These are phyloP conservation scores for Leptopilina syphax DNA, from an alignment of 2,888 invertebrate species.

Conservation along the genomic window DNA sequence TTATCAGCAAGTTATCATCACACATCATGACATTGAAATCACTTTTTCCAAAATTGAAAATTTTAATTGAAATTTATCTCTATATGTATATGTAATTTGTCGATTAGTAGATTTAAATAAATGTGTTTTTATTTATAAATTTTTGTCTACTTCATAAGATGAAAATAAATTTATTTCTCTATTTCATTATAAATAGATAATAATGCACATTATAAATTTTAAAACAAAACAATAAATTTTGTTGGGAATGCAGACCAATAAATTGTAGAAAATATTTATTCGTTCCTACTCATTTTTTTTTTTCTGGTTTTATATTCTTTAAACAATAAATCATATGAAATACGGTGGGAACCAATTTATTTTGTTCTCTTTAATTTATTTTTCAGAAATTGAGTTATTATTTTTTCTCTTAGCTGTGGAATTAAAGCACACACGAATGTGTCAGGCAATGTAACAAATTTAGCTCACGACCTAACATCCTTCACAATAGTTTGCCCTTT, in stretches of 20 bases:
- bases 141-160: neutral
- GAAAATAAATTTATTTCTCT: no score
- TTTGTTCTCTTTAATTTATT: slow-evolving; percentile 1
- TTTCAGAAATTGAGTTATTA: slow-evolving; percentile 12
- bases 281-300: no score
- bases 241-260: no score
- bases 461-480: slow-evolving; percentile 40
- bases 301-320: neutral
- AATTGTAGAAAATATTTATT: no score
- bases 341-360: neutral
- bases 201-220: no score
- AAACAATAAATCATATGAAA: neutral
- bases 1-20: slow-evolving; percentile 28
- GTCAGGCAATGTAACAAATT: slow-evolving; percentile 39
- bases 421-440: slow-evolving; percentile 30
- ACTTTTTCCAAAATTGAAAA: slow-evolving; percentile 31
- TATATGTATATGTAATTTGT: no score
- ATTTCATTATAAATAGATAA: no score
- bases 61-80: no score
- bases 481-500: slow-evolving; percentile 39
- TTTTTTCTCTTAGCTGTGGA: slow-evolving; percentile 13
- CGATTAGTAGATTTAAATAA: neutral
- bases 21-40: slow-evolving; percentile 27
- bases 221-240: no score
- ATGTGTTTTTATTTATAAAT: neutral